These are phyloP conservation scores for Narcine bancroftii DNA, from an alignment of 2,113 vertebrate genomes.

Conservation along the genomic window DNA sequence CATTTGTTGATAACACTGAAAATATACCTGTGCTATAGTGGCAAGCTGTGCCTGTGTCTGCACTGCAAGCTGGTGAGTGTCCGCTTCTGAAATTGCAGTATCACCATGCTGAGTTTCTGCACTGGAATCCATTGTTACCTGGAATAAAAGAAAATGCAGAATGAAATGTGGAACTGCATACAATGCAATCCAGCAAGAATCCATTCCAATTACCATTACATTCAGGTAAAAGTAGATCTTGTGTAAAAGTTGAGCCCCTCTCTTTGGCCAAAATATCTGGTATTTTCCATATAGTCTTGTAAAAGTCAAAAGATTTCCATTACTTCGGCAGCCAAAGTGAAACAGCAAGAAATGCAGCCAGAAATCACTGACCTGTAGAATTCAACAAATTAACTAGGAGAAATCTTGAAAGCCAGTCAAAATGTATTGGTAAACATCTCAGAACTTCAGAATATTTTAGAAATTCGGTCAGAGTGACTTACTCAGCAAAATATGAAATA, in stretches of 20 bases:
- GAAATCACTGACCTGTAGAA: neutral
- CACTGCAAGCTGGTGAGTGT: constrained; percentile 83
- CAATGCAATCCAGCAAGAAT: neutral
- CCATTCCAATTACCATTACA: too few relatives aligned
- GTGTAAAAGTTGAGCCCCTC: neutral
- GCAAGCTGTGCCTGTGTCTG: constrained; percentile 78
- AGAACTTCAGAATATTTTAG: neutral
- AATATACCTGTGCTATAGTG: constrained; percentile 86
- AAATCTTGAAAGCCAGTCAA: neutral
- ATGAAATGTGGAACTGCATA: neutral
- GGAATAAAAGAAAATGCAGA: neutral
- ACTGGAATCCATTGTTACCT: constrained; percentile 91
- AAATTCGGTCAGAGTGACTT: too few relatives aligned
- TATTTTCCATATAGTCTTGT: too few relatives aligned
- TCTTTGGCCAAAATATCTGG: neutral
- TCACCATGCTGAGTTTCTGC: constrained; percentile 93
- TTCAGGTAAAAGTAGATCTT: too few relatives aligned
- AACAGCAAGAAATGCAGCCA: neutral
- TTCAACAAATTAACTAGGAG: neutral
- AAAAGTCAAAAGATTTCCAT: neutral
- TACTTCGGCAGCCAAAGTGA: neutral
- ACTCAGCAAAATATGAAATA: too few relatives aligned
- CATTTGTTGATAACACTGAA: constrained; percentile 39
- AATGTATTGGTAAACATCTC: neutral
- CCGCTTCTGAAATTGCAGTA: constrained; percentile 83